Conservation (phyloP, 2,888 invertebrate species). For the Lochmaea capreae region DNA sequence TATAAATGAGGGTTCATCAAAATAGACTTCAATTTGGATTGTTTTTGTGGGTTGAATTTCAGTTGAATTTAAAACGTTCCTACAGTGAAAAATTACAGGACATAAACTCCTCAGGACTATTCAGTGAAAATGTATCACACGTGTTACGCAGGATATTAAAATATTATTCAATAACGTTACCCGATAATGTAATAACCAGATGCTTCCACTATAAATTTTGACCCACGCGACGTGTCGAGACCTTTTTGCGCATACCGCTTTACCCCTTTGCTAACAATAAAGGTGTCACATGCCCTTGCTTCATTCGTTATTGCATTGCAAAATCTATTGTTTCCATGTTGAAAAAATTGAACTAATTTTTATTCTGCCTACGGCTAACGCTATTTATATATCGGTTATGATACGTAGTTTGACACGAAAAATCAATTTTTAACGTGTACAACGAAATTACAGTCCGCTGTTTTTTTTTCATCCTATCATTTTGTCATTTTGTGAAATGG, state of each 20-base stretch:
- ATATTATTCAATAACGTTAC: constrained; percentile 45
- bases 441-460: not conserved
- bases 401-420: not conserved
- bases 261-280: constrained; percentile 55
- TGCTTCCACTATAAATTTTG: constrained; percentile 55
- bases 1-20: not conserved
- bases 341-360: constrained; percentile 40
- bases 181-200: constrained; percentile 51
- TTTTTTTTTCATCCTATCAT: not conserved
- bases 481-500: not conserved
- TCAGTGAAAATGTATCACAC: constrained; percentile 26
- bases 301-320: constrained; percentile 54
- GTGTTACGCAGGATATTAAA: constrained; percentile 42
- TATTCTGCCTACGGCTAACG: not conserved
- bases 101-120: constrained; percentile 7
- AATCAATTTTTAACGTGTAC: constrained; percentile 14
- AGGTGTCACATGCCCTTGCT: constrained; percentile 53
- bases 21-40: not conserved
- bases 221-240: constrained; percentile 42
- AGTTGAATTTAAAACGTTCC: not conserved
- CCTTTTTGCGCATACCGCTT: constrained; percentile 53
- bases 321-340: constrained; percentile 48
- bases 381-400: not conserved
- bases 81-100: not conserved
- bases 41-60: not conserved